Evolutionary conservation across 2,888 invertebrate genomes (phyloP).

Genomic region (Molanna angustata): DNA sequence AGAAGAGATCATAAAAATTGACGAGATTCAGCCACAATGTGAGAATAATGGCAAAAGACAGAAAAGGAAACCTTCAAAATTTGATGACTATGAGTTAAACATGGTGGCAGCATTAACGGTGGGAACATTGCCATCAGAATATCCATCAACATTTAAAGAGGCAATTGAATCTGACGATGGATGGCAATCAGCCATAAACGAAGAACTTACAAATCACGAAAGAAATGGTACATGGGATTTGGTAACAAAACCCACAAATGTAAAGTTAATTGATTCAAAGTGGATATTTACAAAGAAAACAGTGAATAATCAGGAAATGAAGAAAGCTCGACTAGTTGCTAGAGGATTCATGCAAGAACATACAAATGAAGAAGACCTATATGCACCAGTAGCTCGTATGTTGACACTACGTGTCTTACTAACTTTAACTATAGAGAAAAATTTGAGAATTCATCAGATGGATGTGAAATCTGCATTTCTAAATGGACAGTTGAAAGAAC

Average conservation of each 20-base stretch:
- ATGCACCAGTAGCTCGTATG: neutral
- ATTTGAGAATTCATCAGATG: neutral
- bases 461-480: neutral
- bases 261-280: neutral
- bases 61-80: too few relatives aligned
- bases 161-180: neutral
- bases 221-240: neutral
- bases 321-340: constrained; percentile 2
- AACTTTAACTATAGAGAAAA: neutral
- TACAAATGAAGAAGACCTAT: neutral
- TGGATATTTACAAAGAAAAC: neutral
- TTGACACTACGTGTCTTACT: neutral
- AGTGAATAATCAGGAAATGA: neutral
- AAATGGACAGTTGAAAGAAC: neutral
- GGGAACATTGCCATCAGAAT: too few relatives aligned
- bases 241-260: neutral
- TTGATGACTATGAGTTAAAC: constrained; percentile 1
- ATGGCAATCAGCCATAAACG: neutral
- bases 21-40: too few relatives aligned
- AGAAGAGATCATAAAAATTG: too few relatives aligned
- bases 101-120: too few relatives aligned
- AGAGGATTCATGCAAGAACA: neutral
- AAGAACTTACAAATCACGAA: neutral
- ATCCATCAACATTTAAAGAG: too few relatives aligned
- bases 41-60: too few relatives aligned